A percentile compares a stretch with the other conserved stretches of the same genome.
These are phyloP conservation scores for Knipowitschia caucasica DNA, from an alignment of 2,797 vertebrate genomes.

Conservation along the genomic window DNA sequence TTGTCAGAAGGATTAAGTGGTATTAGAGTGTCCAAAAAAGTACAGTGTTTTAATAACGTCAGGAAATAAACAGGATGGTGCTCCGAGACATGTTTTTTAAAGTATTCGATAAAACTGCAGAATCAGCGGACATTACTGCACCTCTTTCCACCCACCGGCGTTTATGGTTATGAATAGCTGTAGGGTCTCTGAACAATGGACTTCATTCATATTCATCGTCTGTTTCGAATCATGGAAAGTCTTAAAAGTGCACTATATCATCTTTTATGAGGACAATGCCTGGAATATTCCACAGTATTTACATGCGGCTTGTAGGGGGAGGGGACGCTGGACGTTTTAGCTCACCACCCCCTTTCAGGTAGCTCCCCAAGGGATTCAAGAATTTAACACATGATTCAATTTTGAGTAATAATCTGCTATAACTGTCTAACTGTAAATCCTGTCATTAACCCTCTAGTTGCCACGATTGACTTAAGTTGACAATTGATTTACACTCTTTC, in stretches of 20 bases:
- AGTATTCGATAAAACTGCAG: conserved; percentile 25
- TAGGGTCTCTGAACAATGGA: conserved; percentile 39
- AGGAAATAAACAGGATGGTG: conserved; percentile 58
- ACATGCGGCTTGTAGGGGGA: too few species aligned
- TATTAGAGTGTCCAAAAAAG: conserved; percentile 45
- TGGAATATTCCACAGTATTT: not conserved
- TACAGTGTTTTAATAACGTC: conserved; percentile 46
- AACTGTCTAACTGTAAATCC: too few species aligned
- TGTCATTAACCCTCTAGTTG: too few species aligned
- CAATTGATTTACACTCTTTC: too few species aligned
- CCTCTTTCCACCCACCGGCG: conserved; percentile 26
- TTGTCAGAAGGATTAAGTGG: conserved; percentile 59
- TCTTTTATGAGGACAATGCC: not conserved
- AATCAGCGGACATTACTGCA: conserved; percentile 44
- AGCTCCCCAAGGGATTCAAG: too few species aligned
- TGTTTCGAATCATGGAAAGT: conserved; percentile 14
- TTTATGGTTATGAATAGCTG: conserved; percentile 33
- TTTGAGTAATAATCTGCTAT: too few species aligned
- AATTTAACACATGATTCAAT: too few species aligned
- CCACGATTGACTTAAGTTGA: too few species aligned
- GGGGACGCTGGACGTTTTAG: too few species aligned
- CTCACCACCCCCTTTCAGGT: too few species aligned
- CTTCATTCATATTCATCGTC: conserved; percentile 48
- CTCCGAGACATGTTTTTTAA: not conserved
- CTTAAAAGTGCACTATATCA: not conserved